phyloP scores from a whole-genome alignment of 1,140 invertebrate species.

The Sycobia sp. region DNA sequence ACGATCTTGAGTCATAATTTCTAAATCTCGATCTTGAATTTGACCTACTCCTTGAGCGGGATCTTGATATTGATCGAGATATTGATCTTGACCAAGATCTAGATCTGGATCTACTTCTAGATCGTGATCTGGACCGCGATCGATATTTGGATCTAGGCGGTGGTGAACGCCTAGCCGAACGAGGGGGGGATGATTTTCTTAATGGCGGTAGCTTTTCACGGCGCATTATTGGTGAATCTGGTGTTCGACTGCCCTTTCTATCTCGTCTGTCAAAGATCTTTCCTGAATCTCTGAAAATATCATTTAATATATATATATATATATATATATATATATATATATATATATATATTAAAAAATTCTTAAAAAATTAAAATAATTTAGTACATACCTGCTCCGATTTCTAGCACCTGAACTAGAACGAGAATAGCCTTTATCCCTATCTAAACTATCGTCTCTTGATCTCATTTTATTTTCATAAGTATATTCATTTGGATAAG shows the following conservation, averaged over 20 bases:
- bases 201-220: constrained; percentile 35
- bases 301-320: neutral
- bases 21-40: constrained; percentile 41
- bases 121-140: constrained; percentile 39
- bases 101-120: constrained; percentile 41
- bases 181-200: constrained; percentile 38
- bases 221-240: constrained; percentile 27
- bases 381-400: constrained; percentile 37
- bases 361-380: neutral
- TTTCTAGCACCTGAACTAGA: constrained; percentile 28
- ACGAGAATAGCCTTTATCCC: constrained; percentile 44
- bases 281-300: constrained; percentile 10
- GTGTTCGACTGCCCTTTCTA: constrained; percentile 19
- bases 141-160: constrained; percentile 32
- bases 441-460: constrained; percentile 48
- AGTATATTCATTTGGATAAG: constrained; percentile 42
- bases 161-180: constrained; percentile 33
- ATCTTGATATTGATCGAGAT: constrained; percentile 40
- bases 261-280: constrained; percentile 21
- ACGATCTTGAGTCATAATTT: constrained; percentile 39
- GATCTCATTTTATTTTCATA: constrained; percentile 46
- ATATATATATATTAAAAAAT: too few relatives aligned
- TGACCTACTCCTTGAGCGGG: constrained; percentile 40
- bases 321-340: too few relatives aligned
- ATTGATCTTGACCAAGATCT: constrained; percentile 40